Conservation (phyloP, 2,888 invertebrate species). For the Saturnia japonica region DNA sequence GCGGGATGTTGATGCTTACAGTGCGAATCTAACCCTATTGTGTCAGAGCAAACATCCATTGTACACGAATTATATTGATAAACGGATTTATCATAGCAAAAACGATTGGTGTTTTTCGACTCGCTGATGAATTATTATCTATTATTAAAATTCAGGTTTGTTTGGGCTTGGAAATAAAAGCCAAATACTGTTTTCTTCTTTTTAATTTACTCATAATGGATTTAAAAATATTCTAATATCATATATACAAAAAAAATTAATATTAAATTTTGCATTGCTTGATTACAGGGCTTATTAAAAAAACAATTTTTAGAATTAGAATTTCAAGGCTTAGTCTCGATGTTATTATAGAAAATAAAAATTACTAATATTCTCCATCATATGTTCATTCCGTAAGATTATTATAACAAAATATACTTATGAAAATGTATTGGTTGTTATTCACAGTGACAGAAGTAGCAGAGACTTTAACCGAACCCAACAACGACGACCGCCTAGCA, state of each 20-base stretch:
- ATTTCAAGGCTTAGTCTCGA: no score
- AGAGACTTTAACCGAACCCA: neutral
- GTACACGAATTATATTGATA: slow-evolving; percentile 13
- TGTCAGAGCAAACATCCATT: neutral
- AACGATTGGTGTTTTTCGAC: neutral
- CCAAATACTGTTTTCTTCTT: no score
- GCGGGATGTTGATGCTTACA: slow-evolving; percentile 18
- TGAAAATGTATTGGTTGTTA: neutral
- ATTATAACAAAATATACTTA: neutral
- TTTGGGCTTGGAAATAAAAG: neutral
- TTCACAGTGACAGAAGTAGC: neutral
- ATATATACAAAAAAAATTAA: no score
- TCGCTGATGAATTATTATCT: neutral
- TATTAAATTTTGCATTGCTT: no score
- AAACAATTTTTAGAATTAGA: no score
- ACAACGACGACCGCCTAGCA: neutral
- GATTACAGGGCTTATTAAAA: no score
- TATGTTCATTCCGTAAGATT: neutral
- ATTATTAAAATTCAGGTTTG: neutral
- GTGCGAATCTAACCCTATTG: slow-evolving; percentile 14
- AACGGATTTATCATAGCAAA: slow-evolving; percentile 3
- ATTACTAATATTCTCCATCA: neutral
- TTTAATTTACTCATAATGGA: no score
- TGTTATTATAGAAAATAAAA: neutral
- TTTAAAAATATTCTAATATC: no score